Evolutionary conservation across 1,140 invertebrate genomes (phyloP), one percentile per base, ranked within the genome.

Genomic region (Antheraea pernyi): DNA sequence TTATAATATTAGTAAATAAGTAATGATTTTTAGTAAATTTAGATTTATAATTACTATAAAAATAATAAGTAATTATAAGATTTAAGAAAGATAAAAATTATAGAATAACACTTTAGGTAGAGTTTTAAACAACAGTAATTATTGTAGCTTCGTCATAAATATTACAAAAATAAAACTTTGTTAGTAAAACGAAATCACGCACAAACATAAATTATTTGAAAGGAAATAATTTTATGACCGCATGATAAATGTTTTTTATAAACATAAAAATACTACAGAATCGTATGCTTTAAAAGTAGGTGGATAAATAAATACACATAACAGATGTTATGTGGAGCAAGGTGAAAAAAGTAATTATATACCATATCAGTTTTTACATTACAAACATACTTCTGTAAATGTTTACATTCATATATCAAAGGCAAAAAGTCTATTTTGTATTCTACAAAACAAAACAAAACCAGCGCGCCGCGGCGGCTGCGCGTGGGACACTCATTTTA

Each of bases 291-390:
- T 53, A 11, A 13, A 53, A 16, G 46, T 13, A 53, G 46, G 46
- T 53, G 46, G 46, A 53, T 53, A 53, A 53, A 53, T 53, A 53
- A 53, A 53, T 18, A 65, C 64, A 48, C 64, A 65, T 74, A 67
- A 67, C 76, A 80, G 75, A 65, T 79, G 75, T 68, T 80, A 88
- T 79, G 68, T 88, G 61, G 85, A 81, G 79, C 85, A 82, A 88
- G 85, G 85, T 85, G 76, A 86, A 83, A 80, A 83, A 79, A 72
- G 78, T 84, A 85, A 88, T 88, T 88, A 84, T 70, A 77, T 70
- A 67, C 65, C 81, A 77, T 83, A 80, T 72, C 73, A 71, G 79
- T 77, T 76, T 68, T 70, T 65, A 65, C 58, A 65, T 48, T 19
- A 74, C 71, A 36, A 76, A 64, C 46, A 53, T 64, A 63, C 18